phyloP scores from a whole-genome alignment of 2,888 invertebrate species.

The Diplolepis rosae region DNA sequence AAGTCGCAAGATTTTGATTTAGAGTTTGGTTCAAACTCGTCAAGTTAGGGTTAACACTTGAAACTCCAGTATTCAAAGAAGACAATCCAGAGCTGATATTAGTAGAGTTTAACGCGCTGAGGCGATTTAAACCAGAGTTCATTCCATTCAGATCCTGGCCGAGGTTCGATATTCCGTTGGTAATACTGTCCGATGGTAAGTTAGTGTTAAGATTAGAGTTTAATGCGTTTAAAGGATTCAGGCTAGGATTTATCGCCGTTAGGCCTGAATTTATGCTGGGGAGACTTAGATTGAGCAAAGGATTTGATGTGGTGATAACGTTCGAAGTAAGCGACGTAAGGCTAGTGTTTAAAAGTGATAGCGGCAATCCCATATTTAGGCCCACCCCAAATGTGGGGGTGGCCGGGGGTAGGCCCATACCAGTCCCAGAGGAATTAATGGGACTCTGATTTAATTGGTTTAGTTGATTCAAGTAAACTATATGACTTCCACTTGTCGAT shows the following conservation, averaged over 20 bases:
- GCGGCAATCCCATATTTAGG: conserved; percentile 73
- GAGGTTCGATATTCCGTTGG: conserved; percentile 66
- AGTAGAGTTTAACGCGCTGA: conserved; percentile 64
- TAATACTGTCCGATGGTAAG: conserved; percentile 70
- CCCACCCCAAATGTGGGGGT: conserved; percentile 74
- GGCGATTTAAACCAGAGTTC: conserved; percentile 66
- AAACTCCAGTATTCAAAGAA: conserved; percentile 63
- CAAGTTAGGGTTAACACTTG: conserved; percentile 65
- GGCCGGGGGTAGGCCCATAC: conserved; percentile 74
- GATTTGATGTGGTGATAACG: conserved; percentile 72
- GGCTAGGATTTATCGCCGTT: conserved; percentile 69
- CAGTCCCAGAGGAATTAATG: conserved; percentile 72
- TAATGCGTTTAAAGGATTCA: conserved; percentile 69
- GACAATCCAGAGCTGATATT: conserved; percentile 66
- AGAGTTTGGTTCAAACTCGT: conserved; percentile 64
- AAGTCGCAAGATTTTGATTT: conserved; percentile 66
- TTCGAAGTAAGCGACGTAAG: conserved; percentile 71
- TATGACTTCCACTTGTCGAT: conserved; percentile 71
- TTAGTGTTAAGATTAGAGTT: conserved; percentile 67
- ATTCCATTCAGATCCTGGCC: conserved; percentile 69
- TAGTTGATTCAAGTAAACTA: conserved; percentile 71
- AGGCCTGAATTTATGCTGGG: conserved; percentile 69
- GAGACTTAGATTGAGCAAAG: conserved; percentile 71
- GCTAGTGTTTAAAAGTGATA: conserved; percentile 70
- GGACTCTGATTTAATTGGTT: conserved; percentile 72